These are phyloP conservation scores for Trichoplax adhaerens DNA, from an alignment of 37 sponge, comb jelly and placozoan species.

Conservation along the genomic window DNA sequence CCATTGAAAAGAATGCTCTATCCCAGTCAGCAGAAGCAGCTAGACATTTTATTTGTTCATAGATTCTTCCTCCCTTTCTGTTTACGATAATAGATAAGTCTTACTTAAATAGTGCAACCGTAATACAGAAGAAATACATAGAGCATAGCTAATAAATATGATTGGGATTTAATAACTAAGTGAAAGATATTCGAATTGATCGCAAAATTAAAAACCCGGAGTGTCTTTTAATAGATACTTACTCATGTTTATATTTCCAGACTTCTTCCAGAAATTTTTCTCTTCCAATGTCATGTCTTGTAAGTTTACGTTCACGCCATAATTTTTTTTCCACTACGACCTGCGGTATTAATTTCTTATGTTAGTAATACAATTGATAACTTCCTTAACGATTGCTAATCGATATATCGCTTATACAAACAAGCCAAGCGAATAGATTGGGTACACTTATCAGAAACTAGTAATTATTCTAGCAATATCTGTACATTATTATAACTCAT, in stretches of 20 bases:
- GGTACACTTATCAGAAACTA: no score
- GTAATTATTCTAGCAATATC: no score
- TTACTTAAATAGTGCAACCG: not conserved
- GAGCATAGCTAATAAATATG: no score
- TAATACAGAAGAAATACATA: not conserved
- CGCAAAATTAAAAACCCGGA: no score
- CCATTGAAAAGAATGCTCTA: constrained; percentile 95
- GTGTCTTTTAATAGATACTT: not conserved
- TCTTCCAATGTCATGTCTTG: constrained; percentile 85
- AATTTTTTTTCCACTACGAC: constrained; percentile 99
- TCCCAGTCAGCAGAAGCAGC: constrained; percentile 89
- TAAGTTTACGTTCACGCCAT: constrained; percentile 51
- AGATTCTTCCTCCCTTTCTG: constrained; percentile 69
- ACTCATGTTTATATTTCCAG: constrained; percentile 12
- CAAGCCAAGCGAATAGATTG: no score
- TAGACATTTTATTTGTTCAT: constrained; percentile 55
- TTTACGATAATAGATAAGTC: not conserved
- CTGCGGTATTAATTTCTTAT: not conserved
- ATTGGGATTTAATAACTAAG: no score
- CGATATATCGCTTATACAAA: no score
- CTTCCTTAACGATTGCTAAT: no score
- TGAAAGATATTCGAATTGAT: no score
- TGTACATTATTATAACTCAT: no score
- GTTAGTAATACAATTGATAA: no score
- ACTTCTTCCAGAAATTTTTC: constrained; percentile 57